Evolutionary conservation across 2,797 vertebrate genomes (phyloP), one percentile per base, ranked within the genome.

Genomic region (Scyliorhinus canicula): DNA sequence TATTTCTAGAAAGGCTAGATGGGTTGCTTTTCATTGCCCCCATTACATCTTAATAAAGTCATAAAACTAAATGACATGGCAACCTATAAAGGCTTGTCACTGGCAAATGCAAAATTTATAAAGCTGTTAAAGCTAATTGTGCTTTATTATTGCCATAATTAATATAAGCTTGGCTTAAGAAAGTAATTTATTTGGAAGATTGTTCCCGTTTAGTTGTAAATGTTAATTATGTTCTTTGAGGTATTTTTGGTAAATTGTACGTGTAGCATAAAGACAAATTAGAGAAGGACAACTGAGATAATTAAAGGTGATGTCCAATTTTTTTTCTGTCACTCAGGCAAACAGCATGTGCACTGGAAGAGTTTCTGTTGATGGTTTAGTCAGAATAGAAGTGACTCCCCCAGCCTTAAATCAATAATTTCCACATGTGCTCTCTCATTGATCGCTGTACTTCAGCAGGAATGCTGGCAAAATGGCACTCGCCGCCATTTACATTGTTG

Each of bases 1-100:
- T 93, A 93, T 93, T 93, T 93, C 93, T 19, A 69, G 93, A 93
- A 31, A 93, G 50, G 67, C 93, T 69, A 35, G 63, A 93, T 71
- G 47, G 31, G 71, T 93, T 50, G 63, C 91, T 67, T 67, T 40
- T 44, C 63, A 50, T 93, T 93, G 44, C 9, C 52, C 52, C 44
- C 40, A 93, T 71, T 93, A 52, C 26, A 24, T 52, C 65, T 67
- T 40, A 69, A 28, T 71, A 50, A 14, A 69, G 44, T 71, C 65
- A 93, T 93, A 93, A 93, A 93, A 28, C 44, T 44, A 93, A 93
- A 35, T 50, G 65, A 28, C 6, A 52, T 28, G 44, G 65, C 67
- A 93, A 26, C 65, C 40, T 93, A 47, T 31, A 69, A 93, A 52
- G 50, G 21, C 65, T 93, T 52, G 93, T 69, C 44, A 28, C 44